Base-by-base conservation (phyloP, 2,797 vertebrate species). In the Anisognathus igniventris region DNA sequence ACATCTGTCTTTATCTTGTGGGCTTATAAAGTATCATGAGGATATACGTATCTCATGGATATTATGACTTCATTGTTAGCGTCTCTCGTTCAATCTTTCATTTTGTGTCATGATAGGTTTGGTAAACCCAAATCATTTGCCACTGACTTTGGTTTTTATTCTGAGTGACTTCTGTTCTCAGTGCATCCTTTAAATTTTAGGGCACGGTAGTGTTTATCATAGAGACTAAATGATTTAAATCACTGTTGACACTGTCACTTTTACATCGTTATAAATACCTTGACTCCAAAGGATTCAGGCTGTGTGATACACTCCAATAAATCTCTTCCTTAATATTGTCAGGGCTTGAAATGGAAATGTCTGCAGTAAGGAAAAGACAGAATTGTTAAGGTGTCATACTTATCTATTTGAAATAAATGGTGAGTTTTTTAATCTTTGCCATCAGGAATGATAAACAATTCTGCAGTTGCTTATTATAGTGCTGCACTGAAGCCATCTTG, bases 401-500 rank as follows among this genome's bases (percentile, higher is more conserved):
- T 94, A 82, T 16, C 84, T 91, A n/a, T 95, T 53, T 51, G 58
- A 93, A 96, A 95, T 83, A 95, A 95, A 95, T 83, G 39, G 72
- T 77, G 75, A 94, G 33, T 37, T 93, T 93, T 90, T 92, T 93
- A 93, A 94, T 96, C 90, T 92, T 94, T 91, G n/a, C 79, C 58
- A 95, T 91, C 82, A 80, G 50, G 58, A 88, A 75, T 93, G 85
- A 96, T 72, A 88, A 95, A 95, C 0, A 4, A 74, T 91, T 77
- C 64, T 91, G 57, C 35, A 86, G 61, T 40, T 86, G 61, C 48
- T 91, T 91, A 74, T 89, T 89, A 62, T 35, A 92, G 54, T 28
- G 37, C 72, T 61, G 54, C 66, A 48, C 42, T 74, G 80, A 91
- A 77, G 21, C 21, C 22, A 31, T 68, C 67, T 53, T 70, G 21